Evolutionary conservation across 2,113 vertebrate genomes (phyloP).

Genomic region (Malurus elegans): DNA sequence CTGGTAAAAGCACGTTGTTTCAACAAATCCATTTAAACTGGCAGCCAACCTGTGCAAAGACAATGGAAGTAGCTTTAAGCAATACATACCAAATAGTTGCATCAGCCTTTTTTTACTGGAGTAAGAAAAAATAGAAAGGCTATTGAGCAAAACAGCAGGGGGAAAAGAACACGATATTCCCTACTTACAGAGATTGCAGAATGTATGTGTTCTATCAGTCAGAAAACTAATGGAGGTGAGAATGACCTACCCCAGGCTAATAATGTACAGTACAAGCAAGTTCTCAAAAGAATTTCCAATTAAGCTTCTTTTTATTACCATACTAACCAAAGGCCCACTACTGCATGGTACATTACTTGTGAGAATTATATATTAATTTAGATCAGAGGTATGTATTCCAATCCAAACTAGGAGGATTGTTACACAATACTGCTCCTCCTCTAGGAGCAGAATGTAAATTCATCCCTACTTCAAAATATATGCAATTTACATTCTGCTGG

Average conservation of each 20-base stretch:
- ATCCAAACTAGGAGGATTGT: neutral
- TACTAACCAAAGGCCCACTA: neutral
- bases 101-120: neutral
- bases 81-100: constrained; percentile 5
- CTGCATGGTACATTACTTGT: constrained; percentile 29
- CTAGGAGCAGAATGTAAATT: neutral
- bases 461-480: neutral
- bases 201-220: neutral
- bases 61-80: constrained; percentile 23
- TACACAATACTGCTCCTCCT: neutral
- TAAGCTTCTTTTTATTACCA: constrained; percentile 41
- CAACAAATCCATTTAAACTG: constrained; percentile 35
- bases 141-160: neutral
- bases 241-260: constrained; percentile 28
- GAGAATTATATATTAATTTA: constrained; percentile 17
- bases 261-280: neutral
- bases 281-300: constrained; percentile 44
- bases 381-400: neutral
- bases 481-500: neutral
- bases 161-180: neutral
- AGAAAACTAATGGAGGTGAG: constrained; percentile 24
- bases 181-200: neutral
- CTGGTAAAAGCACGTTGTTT: constrained; percentile 34
- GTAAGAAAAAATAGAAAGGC: neutral
- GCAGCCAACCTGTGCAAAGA: constrained; percentile 3